phyloP scores from a whole-genome alignment of 2,888 invertebrate genomes.

The Nomada lathburiana region DNA sequence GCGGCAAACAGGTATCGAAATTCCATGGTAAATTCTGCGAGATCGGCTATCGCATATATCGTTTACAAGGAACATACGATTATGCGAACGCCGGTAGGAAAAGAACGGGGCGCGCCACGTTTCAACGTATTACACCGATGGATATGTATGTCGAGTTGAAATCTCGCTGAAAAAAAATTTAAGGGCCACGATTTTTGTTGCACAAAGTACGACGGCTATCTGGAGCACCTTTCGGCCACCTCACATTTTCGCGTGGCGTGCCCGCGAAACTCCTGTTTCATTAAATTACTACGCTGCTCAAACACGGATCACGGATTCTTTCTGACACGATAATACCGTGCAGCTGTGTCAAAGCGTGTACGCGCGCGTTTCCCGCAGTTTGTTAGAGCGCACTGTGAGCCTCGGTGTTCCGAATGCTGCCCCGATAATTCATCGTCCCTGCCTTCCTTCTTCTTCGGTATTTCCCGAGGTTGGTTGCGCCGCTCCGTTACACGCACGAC shows the following conservation, averaged over 20 bases:
- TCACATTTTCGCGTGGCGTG: not conserved
- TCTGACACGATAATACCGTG: conserved; percentile 36
- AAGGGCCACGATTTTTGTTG: too few relatives aligned
- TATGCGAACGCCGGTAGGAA: not conserved
- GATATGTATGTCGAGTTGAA: not conserved
- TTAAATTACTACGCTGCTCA: conserved; percentile 62
- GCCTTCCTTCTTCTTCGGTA: conserved; percentile 5
- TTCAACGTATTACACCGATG: conserved; percentile 6
- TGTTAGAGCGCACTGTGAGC: conserved; percentile 42
- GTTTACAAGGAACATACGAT: not conserved
- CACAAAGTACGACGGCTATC: too few relatives aligned
- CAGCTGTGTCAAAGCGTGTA: conserved; percentile 30
- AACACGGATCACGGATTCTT: conserved; percentile 56
- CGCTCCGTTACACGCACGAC: conserved; percentile 49
- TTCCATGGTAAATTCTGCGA: conserved; percentile 35
- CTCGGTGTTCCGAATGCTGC: conserved; percentile 41
- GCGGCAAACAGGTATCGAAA: conserved; percentile 26
- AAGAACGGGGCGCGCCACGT: not conserved
- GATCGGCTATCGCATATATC: conserved; percentile 12
- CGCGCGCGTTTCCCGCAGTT: conserved; percentile 49
- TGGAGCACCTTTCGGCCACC: too few relatives aligned
- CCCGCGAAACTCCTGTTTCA: conserved; percentile 37
- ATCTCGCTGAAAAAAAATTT: too few relatives aligned
- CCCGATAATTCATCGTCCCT: conserved; percentile 50
- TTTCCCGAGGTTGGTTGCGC: not conserved